Evolutionary conservation across 2,888 invertebrate genomes (phyloP).

Genomic region (Coleophora flavipennella): DNA sequence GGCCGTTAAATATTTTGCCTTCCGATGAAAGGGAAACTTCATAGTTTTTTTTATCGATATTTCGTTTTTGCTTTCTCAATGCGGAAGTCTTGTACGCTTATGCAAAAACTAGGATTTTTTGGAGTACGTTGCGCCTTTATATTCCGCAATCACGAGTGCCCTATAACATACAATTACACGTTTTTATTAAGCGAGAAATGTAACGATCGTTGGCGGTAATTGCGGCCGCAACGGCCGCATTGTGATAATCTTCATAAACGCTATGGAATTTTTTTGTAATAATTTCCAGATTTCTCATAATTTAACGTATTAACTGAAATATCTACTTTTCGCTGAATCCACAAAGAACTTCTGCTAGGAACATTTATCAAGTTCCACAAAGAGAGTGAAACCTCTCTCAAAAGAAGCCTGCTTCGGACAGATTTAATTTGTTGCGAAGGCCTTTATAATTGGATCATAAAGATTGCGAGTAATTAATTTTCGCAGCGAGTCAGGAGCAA

Average conservation of each 20-base stretch:
- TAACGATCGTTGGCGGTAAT: slow-evolving; percentile 40
- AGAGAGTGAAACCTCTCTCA: slow-evolving; percentile 71
- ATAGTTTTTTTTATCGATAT: slow-evolving; percentile 56
- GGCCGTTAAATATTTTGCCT: slow-evolving; percentile 70
- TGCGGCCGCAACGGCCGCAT: slow-evolving; percentile 33
- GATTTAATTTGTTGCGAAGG: slow-evolving; percentile 74
- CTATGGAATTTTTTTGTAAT: slow-evolving; percentile 36
- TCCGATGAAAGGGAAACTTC: slow-evolving; percentile 68
- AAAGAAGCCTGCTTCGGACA: slow-evolving; percentile 70
- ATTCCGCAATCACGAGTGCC: slow-evolving; percentile 30
- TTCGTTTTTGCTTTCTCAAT: slow-evolving; percentile 60
- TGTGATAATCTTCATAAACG: slow-evolving; percentile 35
- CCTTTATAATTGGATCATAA: slow-evolving; percentile 74
- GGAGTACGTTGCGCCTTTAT: slow-evolving; percentile 64
- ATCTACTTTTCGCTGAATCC: slow-evolving; percentile 58
- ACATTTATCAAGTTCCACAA: slow-evolving; percentile 71
- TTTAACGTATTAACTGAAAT: slow-evolving; percentile 56
- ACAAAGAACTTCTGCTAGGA: slow-evolving; percentile 58
- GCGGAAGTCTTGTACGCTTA: slow-evolving; percentile 65
- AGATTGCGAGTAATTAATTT: slow-evolving; percentile 74
- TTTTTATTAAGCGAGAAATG: slow-evolving; percentile 29
- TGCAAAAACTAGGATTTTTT: slow-evolving; percentile 60
- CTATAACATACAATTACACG: slow-evolving; percentile 63
- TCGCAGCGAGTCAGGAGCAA: slow-evolving; percentile 71
- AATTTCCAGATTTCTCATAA: slow-evolving; percentile 43